Percentiles rank a stretch among this genome's conserved stretches.
These are phyloP conservation scores for Lasiurus cinereus DNA, from an alignment of 2,113 vertebrate genomes.

Conservation along the genomic window DNA sequence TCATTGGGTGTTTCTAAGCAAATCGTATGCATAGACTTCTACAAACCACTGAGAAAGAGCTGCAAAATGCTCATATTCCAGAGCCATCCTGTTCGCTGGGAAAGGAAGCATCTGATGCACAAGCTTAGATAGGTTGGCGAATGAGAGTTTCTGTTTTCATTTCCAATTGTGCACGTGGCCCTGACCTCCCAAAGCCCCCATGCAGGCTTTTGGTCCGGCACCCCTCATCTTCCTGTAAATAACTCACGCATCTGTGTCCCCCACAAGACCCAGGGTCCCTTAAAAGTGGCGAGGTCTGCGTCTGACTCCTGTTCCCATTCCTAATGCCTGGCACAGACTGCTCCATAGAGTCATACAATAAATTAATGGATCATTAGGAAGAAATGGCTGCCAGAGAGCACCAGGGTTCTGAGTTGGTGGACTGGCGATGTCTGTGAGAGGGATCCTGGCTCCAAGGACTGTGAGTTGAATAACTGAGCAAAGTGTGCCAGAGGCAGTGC, in stretches of 20 bases:
- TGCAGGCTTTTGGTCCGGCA: rapidly evolving
- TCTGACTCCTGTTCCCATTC: background rate
- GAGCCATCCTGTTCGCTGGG: background rate
- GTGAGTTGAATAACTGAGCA: conserved; percentile 57
- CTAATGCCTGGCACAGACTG: background rate
- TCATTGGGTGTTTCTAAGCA: background rate
- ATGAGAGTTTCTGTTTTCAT: background rate
- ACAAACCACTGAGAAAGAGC: background rate
- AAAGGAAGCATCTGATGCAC: background rate
- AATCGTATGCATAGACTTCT: background rate
- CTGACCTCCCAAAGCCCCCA: rapidly evolving
- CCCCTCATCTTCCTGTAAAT: background rate
- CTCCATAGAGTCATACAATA: background rate
- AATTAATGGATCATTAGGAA: conserved; percentile 61
- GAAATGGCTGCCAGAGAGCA: background rate
- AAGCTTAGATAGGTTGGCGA: background rate
- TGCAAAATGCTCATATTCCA: background rate
- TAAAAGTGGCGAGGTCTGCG: background rate
- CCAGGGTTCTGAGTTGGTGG: background rate
- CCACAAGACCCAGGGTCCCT: background rate
- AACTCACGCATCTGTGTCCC: background rate
- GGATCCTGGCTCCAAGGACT: background rate
- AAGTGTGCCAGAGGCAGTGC: background rate
- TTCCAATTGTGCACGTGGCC: rapidly evolving
- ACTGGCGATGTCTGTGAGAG: background rate